These are phyloP conservation scores for Marmota monax DNA, from an alignment of 2,113 vertebrate genomes.

Conservation along the genomic window DNA sequence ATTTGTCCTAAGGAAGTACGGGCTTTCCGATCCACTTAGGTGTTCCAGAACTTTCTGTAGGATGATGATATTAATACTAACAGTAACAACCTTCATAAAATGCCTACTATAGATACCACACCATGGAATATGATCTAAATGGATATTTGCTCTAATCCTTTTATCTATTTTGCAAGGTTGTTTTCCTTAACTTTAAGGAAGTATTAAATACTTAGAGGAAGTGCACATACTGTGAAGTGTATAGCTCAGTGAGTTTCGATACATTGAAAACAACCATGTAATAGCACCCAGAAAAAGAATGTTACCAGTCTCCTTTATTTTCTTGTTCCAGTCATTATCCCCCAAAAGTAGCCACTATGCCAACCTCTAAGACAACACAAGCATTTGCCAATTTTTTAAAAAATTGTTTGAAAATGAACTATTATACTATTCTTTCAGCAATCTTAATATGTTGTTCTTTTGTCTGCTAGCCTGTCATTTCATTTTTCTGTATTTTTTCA, in stretches of 20 bases:
- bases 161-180: not conserved
- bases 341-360: not conserved
- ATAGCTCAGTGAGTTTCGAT: constrained; percentile 16
- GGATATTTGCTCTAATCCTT: constrained; percentile 26
- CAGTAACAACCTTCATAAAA: constrained; percentile 9
- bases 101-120: not conserved
- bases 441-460: constrained; percentile 18
- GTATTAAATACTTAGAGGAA: constrained; percentile 34
- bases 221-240: not conserved
- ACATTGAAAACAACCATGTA: not conserved
- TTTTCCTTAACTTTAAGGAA: not conserved
- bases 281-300: not conserved
- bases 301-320: not conserved
- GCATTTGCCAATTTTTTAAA: not conserved
- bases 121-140: not conserved
- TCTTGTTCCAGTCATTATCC: not conserved
- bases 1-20: not conserved
- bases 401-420: not conserved
- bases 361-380: constrained; percentile 39
- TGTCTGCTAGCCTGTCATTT: constrained; percentile 9
- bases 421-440: constrained; percentile 7
- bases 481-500: not conserved
- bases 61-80: not conserved
- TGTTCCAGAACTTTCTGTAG: not conserved
- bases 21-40: not conserved